A percentile compares a stretch with the other conserved stretches of the same genome.
Evolutionary conservation across 2,888 invertebrate species (phyloP).

Genomic region (Leptopilina myrica): DNA sequence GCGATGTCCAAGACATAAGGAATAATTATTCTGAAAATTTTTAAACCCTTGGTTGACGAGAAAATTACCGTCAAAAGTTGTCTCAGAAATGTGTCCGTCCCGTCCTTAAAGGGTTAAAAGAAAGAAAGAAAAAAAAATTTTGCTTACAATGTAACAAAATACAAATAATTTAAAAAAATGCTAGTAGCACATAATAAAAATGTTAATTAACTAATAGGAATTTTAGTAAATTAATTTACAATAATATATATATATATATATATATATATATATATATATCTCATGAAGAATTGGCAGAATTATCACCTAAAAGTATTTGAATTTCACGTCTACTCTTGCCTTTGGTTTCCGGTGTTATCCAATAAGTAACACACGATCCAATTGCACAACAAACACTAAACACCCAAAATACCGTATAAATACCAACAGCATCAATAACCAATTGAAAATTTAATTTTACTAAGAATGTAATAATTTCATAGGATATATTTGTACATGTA

Average conservation of each 20-base stretch:
- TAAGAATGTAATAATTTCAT: conserved; percentile 80
- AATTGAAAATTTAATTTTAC: conserved; percentile 81
- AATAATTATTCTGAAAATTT: no score
- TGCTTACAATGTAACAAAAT: no score
- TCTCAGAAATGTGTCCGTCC: no score
- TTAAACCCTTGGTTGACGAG: no score
- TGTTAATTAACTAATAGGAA: neutral
- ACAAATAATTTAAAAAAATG: no score
- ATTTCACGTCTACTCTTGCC: conserved; percentile 81
- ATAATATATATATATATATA: no score
- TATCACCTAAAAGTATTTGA: conserved; percentile 69
- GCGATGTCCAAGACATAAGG: no score
- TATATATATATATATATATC: no score
- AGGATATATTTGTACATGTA: conserved; percentile 81
- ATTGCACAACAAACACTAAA: conserved; percentile 70
- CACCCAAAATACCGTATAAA: conserved; percentile 79
- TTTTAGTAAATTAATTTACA: neutral
- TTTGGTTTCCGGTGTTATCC: conserved; percentile 80
- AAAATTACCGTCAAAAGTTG: no score
- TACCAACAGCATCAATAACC: conserved; percentile 78
- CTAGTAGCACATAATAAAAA: no score
- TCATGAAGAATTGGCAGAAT: neutral
- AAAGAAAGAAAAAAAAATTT: no score
- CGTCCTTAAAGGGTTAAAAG: no score
- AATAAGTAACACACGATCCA: conserved; percentile 79